Conservation (phyloP, 2,113 vertebrate species). For the Calypte anna region DNA sequence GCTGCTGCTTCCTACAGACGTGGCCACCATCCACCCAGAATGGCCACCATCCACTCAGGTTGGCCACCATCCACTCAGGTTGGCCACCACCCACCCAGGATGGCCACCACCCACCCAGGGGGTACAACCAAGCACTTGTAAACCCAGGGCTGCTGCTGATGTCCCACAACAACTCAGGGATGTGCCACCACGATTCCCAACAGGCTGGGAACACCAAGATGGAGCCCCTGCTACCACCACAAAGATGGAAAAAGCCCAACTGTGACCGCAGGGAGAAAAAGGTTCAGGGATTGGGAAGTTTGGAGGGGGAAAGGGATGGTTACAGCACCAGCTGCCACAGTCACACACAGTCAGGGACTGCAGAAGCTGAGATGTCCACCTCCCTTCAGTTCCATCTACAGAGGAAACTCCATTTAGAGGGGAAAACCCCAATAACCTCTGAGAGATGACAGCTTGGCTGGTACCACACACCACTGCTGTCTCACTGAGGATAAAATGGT, state of each 20-base stretch:
- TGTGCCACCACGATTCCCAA: accelerated
- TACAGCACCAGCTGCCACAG: not conserved
- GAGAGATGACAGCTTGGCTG: not conserved
- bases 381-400: not conserved
- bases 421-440: not conserved
- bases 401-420: accelerated
- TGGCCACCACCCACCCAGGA: accelerated
- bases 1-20: not conserved
- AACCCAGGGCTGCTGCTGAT: not conserved
- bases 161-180: not conserved
- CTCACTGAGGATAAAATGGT: not conserved
- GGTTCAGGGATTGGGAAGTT: not conserved
- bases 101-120: not conserved
- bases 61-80: not conserved
- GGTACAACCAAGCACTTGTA: accelerated
- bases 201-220: not conserved
- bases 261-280: not conserved
- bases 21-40: accelerated
- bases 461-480: not conserved
- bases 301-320: not conserved
- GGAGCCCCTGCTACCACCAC: accelerated
- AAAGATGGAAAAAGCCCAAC: not conserved
- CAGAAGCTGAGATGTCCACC: not conserved
- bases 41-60: accelerated
- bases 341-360: not conserved